A percentile compares a stretch with the other conserved stretches of the same genome.
phyloP scores from a whole-genome alignment of 2,797 vertebrate genomes.

The Myotis pilosus region DNA sequence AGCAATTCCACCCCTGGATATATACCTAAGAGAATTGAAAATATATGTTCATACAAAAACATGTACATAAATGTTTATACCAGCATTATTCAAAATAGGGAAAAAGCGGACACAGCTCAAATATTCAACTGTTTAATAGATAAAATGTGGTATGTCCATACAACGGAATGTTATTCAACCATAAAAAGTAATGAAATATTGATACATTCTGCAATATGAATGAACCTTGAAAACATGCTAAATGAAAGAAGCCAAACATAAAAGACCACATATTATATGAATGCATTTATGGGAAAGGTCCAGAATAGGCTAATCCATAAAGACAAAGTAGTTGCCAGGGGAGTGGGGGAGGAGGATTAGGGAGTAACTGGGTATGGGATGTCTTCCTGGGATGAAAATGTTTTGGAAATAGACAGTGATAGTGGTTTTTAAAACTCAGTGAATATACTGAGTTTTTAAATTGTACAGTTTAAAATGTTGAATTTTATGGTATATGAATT shows the following conservation, averaged over 20 bases:
- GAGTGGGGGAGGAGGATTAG: not conserved
- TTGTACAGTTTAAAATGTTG: not conserved
- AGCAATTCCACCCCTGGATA: not conserved
- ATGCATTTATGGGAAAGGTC: not conserved
- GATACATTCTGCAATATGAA: not conserved
- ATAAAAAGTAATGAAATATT: not conserved
- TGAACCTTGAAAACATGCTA: not conserved
- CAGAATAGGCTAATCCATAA: not conserved
- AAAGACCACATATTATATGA: not conserved
- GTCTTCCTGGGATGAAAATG: not conserved
- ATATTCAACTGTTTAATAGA: not conserved
- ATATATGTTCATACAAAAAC: not conserved
- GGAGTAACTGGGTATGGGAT: not conserved
- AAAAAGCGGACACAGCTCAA: not conserved
- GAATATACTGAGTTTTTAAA: not conserved
- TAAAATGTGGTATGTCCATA: not conserved
- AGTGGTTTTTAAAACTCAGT: not conserved
- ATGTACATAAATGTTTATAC: not conserved
- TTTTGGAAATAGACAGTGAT: not conserved
- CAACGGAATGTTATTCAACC: not conserved
- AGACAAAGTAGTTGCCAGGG: not conserved
- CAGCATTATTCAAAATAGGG: not conserved
- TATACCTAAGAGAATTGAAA: not conserved
- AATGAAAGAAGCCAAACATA: not conserved
- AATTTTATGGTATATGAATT: not conserved